Percentiles rank a stretch among this genome's conserved stretches.
Conservation (phyloP, 2,797 vertebrate species). For the Propithecus perrieri region DNA sequence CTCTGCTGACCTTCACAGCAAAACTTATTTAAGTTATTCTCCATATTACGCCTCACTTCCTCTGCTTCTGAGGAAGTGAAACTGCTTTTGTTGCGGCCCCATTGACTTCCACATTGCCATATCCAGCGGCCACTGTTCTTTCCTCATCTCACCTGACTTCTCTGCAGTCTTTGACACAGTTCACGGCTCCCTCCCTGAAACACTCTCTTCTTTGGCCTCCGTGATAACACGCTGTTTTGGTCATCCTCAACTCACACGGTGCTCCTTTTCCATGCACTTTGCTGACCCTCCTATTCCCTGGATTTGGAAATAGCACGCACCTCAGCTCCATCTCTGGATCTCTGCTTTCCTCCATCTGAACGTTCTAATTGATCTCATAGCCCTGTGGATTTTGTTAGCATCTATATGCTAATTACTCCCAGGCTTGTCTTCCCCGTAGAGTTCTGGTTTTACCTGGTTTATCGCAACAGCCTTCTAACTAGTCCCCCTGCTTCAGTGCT, state of each 20-base stretch:
- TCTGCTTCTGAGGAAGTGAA: neutral
- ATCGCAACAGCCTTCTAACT: neutral
- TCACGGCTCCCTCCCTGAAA: neutral
- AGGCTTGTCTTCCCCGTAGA: neutral
- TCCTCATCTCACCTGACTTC: neutral
- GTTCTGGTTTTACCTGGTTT: neutral
- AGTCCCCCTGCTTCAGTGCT: neutral
- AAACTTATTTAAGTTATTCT: neutral
- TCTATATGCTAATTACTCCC: neutral
- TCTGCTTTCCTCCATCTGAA: neutral
- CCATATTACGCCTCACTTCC: neutral
- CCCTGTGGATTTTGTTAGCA: neutral
- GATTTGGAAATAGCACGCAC: neutral
- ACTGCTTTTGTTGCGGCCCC: neutral
- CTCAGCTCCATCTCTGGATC: neutral
- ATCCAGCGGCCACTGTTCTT: too few species aligned
- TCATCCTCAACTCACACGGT: neutral
- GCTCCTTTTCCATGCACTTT: neutral
- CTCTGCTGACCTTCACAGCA: neutral
- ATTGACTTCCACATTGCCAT: neutral
- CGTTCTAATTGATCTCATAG: neutral
- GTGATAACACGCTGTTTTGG: accelerated
- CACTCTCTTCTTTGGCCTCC: neutral
- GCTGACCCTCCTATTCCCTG: neutral
- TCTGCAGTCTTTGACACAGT: neutral